A percentile compares a stretch with the other conserved stretches of the same genome.
These are phyloP conservation scores for Ommatoiulus sabulosus DNA, from an alignment of 2,888 invertebrate genomes.

Conservation along the genomic window DNA sequence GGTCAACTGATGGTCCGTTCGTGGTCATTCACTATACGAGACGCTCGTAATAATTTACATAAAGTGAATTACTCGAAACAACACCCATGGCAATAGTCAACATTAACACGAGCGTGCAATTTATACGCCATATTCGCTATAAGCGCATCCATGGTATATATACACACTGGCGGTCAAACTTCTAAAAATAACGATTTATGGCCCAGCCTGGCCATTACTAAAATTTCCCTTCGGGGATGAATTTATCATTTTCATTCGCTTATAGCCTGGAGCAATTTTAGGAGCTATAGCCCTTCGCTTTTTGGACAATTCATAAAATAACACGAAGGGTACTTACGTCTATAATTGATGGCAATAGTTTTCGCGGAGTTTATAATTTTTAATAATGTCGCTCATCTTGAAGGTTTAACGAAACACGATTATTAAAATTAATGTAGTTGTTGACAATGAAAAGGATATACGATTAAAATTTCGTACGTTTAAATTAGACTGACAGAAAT, in stretches of 20 bases:
- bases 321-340: too few relatives aligned
- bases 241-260: slow-evolving; percentile 13
- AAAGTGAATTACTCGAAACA: slow-evolving; percentile 34
- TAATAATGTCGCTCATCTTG: too few relatives aligned
- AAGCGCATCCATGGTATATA: too few relatives aligned
- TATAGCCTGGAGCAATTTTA: not conserved
- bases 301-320: too few relatives aligned
- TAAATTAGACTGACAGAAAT: too few relatives aligned
- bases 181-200: slow-evolving; percentile 26
- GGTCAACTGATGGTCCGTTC: not conserved
- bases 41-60: not conserved
- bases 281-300: not conserved
- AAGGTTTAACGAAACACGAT: too few relatives aligned
- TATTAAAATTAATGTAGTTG: too few relatives aligned
- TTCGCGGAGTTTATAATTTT: too few relatives aligned
- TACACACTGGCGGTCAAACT: not conserved
- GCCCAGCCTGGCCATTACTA: slow-evolving; percentile 9
- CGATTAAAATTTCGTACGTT: too few relatives aligned
- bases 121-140: not conserved
- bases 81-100: not conserved
- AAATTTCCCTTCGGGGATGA: slow-evolving; percentile 8
- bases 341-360: too few relatives aligned
- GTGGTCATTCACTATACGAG: not conserved
- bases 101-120: not conserved
- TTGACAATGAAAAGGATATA: too few relatives aligned